A percentile compares a stretch with the other conserved stretches of the same genome.
These are phyloP conservation scores for Pristionchus fissidentatus DNA, from an alignment of 2,888 invertebrate species.

Conservation along the genomic window DNA sequence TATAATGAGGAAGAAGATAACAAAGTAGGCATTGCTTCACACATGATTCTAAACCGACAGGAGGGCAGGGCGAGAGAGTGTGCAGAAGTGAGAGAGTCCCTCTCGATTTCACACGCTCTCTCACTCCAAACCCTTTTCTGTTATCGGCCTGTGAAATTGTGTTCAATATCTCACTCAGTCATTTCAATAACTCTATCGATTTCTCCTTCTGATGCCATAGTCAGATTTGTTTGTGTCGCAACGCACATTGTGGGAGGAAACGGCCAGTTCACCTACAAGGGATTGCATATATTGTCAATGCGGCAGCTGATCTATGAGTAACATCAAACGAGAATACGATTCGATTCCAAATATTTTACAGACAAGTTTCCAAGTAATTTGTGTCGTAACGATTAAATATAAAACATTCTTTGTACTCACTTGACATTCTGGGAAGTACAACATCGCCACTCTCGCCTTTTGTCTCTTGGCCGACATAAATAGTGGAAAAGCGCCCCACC, in stretches of 20 bases:
- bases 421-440: constrained; percentile 65
- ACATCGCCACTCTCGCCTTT: constrained; percentile 59
- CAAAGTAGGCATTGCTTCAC: no score
- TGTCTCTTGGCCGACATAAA: constrained; percentile 58
- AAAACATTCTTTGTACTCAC: constrained; percentile 35
- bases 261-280: constrained; percentile 27
- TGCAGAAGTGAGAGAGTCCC: no score
- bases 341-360: no score
- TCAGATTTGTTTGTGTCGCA: neutral
- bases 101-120: no score
- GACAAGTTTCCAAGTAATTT: no score
- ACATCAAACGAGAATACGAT: no score
- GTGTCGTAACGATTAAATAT: neutral
- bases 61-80: neutral
- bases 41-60: no score
- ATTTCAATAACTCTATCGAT: constrained; percentile 20
- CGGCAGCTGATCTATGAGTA: no score
- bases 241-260: constrained; percentile 16
- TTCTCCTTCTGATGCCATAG: constrained; percentile 24
- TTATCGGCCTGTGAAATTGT: no score
- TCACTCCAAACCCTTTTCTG: no score
- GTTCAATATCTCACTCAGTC: neutral
- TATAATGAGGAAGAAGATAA: constrained; percentile 36
- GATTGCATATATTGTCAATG: neutral
- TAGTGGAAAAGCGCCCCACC: constrained; percentile 64